Conservation (phyloP, 2,797 vertebrate species). For the Liasis olivaceus region DNA sequence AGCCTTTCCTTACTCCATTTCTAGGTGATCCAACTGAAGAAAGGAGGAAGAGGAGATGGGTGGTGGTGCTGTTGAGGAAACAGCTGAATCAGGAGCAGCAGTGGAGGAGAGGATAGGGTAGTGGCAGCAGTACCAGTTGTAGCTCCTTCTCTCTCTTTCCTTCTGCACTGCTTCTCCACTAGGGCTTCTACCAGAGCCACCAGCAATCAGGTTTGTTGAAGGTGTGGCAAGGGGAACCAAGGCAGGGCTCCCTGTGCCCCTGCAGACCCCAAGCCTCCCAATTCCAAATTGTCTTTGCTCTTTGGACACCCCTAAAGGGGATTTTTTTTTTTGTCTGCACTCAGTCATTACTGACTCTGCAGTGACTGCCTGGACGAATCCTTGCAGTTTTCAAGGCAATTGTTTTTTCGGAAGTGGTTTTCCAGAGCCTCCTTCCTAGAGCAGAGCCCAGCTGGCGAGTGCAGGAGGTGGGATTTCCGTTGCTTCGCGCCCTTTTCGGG, state of each 20-base stretch:
- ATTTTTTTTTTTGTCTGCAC: too few species aligned
- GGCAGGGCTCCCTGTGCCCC: neutral
- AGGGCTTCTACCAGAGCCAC: neutral
- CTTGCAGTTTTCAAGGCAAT: too few species aligned
- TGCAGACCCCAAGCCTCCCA: neutral
- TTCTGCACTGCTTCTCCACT: neutral
- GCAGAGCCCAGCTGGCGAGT: too few species aligned
- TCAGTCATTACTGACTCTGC: too few species aligned
- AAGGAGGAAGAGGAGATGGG: neutral
- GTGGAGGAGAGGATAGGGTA: neutral
- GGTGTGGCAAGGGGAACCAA: neutral
- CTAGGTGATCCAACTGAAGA: neutral
- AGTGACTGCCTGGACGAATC: too few species aligned
- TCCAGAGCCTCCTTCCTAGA: too few species aligned
- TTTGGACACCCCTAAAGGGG: neutral
- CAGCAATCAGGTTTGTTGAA: neutral
- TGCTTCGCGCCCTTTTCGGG: too few species aligned
- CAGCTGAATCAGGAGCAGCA: neutral
- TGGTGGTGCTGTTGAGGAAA: neutral
- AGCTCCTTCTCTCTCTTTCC: neutral
- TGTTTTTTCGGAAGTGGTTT: too few species aligned
- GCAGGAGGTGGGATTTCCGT: too few species aligned
- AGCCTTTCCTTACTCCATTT: neutral
- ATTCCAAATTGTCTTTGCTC: neutral
- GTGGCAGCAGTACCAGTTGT: neutral